Evolutionary conservation across 2,888 invertebrate genomes (phyloP).

Genomic region (Eledone cirrhosa): DNA sequence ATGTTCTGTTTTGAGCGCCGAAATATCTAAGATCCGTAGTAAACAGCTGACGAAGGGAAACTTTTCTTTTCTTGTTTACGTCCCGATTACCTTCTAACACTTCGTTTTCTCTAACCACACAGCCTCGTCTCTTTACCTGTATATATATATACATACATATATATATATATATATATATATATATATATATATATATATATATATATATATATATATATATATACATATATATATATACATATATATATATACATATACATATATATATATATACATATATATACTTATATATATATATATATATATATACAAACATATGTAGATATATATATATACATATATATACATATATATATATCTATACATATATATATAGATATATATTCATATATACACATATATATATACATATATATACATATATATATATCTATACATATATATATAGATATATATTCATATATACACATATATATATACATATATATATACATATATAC

Average conservation of each 20-base stretch:
- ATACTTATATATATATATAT: not conserved
- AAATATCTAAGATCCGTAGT: too few species aligned
- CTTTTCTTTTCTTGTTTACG: too few species aligned
- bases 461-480: not conserved
- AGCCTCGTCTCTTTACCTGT: not conserved
- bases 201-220: not conserved
- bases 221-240: slow-evolving; percentile 6
- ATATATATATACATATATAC: not conserved
- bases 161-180: not conserved
- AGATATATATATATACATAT: not conserved
- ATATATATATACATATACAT: too few species aligned
- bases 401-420: not conserved
- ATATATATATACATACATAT: slow-evolving; percentile 8
- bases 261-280: too few species aligned
- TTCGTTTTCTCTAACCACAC: not conserved
- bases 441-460: too few species aligned
- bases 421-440: not conserved
- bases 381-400: not conserved
- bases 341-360: not conserved
- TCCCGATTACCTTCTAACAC: too few species aligned
- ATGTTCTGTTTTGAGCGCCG: too few species aligned
- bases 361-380: too few species aligned
- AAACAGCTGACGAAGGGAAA: too few species aligned
- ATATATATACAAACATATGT: not conserved
- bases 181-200: not conserved